Base-by-base conservation (phyloP, 2,888 invertebrate species). In the Caradrina clavipalpis region DNA sequence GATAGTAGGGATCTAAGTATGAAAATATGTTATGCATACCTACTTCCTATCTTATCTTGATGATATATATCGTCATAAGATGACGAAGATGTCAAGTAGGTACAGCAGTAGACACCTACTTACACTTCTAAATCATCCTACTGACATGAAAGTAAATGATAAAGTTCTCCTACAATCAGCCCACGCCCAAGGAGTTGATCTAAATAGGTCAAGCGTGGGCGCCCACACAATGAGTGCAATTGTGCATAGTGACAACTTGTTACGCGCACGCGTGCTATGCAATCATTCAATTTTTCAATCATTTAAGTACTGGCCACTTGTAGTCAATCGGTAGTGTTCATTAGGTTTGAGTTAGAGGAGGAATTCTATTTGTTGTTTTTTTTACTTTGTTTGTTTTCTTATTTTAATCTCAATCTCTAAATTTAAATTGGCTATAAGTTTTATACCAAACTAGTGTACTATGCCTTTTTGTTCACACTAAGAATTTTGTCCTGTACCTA, bases 231-330 rank as follows among this genome's bases (percentile, higher is more conserved):
- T 73, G 51, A 77, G 58, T 66, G 62, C 78, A 78, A 78, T 69
- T 73, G 78, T 74, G 74, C 74, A 69, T 69, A 78, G 66, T 74
- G 74, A 54, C 74, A 74, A 69, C 60, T 66, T 51, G 69, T 69
- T 78, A 62, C 11, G 55, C 35, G 68, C 64, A 62, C 62, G 61
- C 57, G 53, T 39, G 59, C 49, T 21, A 45, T 49, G 68, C 62
- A 66, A 78, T 66, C 74, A 73, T 78, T 78, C 65, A 59, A 73
- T 77, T 78, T 65, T 78, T 76, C 61, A 76, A 66, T 71, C 62
- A 54, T 53, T 19, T 58, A 47, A 42, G 51, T 57, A 59, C 51
- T 76, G 60, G 39, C 69, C 69, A 66, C 60, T 47, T 6, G 4
- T 26, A 56, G 47, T 21, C 59, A 73, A 45, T 50, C 35, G 19